phyloP scores from a whole-genome alignment of 2,797 vertebrate genomes.

The Hypotaenidia okinawae region DNA sequence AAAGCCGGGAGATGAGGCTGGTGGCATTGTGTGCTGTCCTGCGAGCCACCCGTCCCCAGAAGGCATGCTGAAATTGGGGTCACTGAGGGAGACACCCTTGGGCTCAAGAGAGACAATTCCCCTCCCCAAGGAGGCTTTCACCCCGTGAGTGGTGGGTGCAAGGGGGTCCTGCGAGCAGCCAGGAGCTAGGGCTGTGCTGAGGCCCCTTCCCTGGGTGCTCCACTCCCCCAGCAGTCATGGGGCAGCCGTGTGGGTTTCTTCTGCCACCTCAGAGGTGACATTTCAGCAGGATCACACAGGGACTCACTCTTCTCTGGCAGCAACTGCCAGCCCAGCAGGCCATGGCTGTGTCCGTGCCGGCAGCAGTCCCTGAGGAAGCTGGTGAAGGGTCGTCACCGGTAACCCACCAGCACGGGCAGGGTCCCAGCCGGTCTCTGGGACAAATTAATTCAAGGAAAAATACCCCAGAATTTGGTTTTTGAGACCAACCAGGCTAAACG shows the following conservation, averaged over 20 bases:
- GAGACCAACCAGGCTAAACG: background rate
- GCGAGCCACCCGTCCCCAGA: background rate
- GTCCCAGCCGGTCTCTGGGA: background rate
- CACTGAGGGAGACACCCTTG: background rate
- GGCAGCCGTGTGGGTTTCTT: background rate
- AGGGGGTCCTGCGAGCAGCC: background rate
- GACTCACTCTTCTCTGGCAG: background rate
- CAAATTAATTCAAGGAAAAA: background rate
- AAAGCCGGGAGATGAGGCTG: background rate
- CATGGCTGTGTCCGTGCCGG: rapidly evolving
- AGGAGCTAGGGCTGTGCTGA: background rate
- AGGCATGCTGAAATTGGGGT: background rate
- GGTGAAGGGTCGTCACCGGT: rapidly evolving
- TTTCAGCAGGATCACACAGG: background rate
- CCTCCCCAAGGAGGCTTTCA: background rate
- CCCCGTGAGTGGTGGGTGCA: too few relatives aligned
- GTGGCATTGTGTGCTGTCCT: background rate
- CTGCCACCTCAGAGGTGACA: background rate
- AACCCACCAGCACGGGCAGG: background rate
- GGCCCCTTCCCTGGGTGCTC: background rate
- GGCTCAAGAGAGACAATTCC: background rate
- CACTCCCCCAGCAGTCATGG: background rate
- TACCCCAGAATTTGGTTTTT: rapidly evolving
- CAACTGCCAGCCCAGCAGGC: background rate
- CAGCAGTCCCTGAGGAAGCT: too few relatives aligned